These are phyloP conservation scores for Synanthedon formicaeformis DNA, from an alignment of 2,888 invertebrate genomes.

Conservation along the genomic window DNA sequence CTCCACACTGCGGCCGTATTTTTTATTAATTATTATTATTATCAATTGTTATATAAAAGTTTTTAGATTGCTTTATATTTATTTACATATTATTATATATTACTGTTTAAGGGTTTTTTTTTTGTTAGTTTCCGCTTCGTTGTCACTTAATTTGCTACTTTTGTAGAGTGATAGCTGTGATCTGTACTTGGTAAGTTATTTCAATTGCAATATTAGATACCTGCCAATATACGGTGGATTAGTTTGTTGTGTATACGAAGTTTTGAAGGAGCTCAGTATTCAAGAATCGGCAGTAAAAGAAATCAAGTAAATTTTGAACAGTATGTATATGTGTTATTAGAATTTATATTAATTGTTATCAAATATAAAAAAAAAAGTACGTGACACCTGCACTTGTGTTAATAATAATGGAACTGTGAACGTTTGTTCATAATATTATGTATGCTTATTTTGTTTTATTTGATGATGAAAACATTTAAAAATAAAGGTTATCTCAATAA, in stretches of 20 bases:
- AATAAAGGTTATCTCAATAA: conserved; percentile 35
- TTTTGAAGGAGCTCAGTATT: neutral
- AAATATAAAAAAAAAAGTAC: conserved; percentile 5
- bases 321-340: neutral
- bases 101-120: no score
- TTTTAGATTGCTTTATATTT: no score
- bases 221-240: neutral
- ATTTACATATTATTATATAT: no score
- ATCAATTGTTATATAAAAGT: no score
- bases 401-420: conserved; percentile 31
- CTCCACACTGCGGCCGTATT: no score
- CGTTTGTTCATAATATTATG: conserved; percentile 26
- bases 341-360: conserved; percentile 3
- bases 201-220: conserved; percentile 6
- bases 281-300: neutral
- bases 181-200: conserved; percentile 20
- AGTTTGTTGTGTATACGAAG: neutral
- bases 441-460: conserved; percentile 55
- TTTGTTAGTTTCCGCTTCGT: conserved; percentile 3
- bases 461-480: conserved; percentile 41
- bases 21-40: no score
- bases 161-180: conserved; percentile 22
- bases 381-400: conserved; percentile 26
- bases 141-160: conserved; percentile 12
- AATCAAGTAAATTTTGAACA: conserved; percentile 1